A percentile compares a stretch with the other conserved stretches of the same genome.
phyloP scores from a whole-genome alignment of 1,140 invertebrate species.

The Drosophila kanapiae region DNA sequence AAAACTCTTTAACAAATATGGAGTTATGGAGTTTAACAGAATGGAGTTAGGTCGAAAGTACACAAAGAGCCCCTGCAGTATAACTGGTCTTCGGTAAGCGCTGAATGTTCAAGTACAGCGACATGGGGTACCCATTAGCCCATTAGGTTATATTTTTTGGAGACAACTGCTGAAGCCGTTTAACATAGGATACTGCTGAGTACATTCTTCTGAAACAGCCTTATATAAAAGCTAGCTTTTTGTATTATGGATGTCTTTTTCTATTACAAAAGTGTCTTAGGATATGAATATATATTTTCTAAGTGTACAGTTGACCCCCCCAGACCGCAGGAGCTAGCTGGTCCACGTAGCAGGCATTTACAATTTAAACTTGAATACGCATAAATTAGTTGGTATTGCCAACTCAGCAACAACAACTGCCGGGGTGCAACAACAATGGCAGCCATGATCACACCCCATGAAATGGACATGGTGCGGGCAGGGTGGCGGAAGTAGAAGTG shows the following conservation, averaged over 20 bases:
- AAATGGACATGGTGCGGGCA: constrained; percentile 3
- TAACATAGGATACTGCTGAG: too few species aligned
- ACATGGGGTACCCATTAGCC: too few species aligned
- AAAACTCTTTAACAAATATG: too few species aligned
- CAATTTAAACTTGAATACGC: constrained; percentile 81
- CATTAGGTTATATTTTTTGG: too few species aligned
- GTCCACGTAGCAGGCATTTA: constrained; percentile 70
- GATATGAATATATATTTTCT: background rate
- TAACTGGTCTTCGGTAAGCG: too few species aligned
- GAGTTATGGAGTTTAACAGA: too few species aligned
- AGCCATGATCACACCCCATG: constrained; percentile 49
- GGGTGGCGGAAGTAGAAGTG: background rate
- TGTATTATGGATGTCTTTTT: too few species aligned
- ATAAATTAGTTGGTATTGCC: constrained; percentile 79
- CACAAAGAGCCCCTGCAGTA: too few species aligned
- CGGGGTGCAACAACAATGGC: constrained; percentile 35
- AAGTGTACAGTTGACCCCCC: constrained; percentile 5
- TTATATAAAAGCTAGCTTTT: background rate
- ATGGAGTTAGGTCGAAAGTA: too few species aligned
- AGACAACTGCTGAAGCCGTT: too few species aligned
- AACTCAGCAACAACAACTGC: constrained; percentile 56
- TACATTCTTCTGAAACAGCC: background rate
- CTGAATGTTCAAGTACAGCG: too few species aligned
- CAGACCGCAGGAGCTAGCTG: constrained; percentile 16
- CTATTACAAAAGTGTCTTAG: background rate